Conservation (phyloP, 2,888 invertebrate species). For the Bombylius major region DNA sequence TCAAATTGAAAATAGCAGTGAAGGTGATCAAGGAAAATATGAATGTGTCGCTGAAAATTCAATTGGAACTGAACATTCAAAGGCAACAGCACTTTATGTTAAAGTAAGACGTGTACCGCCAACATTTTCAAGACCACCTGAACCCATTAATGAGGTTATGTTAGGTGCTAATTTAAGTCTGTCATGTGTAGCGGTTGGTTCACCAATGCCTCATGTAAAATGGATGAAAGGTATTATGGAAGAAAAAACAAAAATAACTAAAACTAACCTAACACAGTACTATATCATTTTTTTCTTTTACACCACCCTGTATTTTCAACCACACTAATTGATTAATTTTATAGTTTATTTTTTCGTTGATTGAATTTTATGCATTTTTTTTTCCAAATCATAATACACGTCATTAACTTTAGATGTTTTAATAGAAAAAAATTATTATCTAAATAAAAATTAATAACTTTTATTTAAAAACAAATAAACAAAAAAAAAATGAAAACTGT, state of each 20-base stretch:
- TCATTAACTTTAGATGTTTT: too few species aligned
- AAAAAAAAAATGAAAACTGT: too few species aligned
- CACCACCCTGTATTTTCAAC: too few species aligned
- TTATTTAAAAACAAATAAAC: too few species aligned
- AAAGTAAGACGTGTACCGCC: slow-evolving; percentile 94
- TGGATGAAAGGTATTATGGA: slow-evolving; percentile 70
- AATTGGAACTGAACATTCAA: slow-evolving; percentile 86
- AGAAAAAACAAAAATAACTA: neutral
- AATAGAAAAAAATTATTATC: too few species aligned
- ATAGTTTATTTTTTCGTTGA: too few species aligned
- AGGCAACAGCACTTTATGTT: slow-evolving; percentile 79
- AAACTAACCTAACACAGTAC: too few species aligned
- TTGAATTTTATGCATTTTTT: too few species aligned
- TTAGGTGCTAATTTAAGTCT: slow-evolving; percentile 82
- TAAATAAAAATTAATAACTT: too few species aligned
- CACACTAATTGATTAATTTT: too few species aligned
- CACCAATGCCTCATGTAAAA: slow-evolving; percentile 95
- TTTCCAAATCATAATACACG: too few species aligned
- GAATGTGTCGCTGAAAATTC: slow-evolving; percentile 93
- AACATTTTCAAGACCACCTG: slow-evolving; percentile 87
- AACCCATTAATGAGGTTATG: slow-evolving; percentile 75
- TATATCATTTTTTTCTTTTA: too few species aligned
- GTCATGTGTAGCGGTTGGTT: slow-evolving; percentile 94
- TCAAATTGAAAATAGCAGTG: slow-evolving; percentile 80
- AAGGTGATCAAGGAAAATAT: slow-evolving; percentile 88